Conservation (phyloP, 2,113 vertebrate genomes). For the Alethe diademata region DNA sequence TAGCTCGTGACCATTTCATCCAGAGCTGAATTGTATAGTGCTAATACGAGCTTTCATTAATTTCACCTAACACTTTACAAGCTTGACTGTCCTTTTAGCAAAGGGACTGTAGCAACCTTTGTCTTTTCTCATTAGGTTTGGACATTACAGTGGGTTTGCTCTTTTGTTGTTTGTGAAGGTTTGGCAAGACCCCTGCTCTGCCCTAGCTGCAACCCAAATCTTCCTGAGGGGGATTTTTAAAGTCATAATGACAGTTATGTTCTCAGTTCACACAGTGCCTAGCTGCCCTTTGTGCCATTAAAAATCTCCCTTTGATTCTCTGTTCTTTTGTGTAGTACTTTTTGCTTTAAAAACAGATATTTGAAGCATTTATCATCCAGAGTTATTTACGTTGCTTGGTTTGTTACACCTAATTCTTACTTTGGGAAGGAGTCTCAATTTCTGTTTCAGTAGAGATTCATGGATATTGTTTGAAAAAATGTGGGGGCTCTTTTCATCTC, state of each 20-base stretch:
- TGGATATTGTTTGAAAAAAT: not conserved
- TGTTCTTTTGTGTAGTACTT: not conserved
- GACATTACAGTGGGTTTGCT: not conserved
- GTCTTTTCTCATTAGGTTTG: not conserved
- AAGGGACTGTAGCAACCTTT: not conserved
- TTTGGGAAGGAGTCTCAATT: not conserved
- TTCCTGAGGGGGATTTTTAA: slow-evolving; percentile 49
- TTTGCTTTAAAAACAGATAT: not conserved
- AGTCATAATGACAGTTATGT: slow-evolving; percentile 51
- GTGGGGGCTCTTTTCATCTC: not conserved
- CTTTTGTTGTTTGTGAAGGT: not conserved
- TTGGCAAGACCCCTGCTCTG: not conserved
- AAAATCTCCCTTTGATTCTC: slow-evolving; percentile 48
- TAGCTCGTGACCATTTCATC: not conserved
- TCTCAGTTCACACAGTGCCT: slow-evolving; percentile 43
- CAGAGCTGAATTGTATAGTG: not conserved
- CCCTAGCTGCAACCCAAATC: not conserved
- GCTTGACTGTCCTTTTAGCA: not conserved
- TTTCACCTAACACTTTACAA: not conserved
- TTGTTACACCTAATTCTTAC: not conserved
- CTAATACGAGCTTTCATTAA: not conserved
- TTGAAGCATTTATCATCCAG: not conserved
- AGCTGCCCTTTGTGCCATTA: slow-evolving; percentile 60
- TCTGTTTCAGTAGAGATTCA: not conserved
- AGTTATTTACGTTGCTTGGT: not conserved